These are phyloP conservation scores for Gymnocypris eckloni DNA, from an alignment of 2,797 vertebrate species.

Conservation along the genomic window DNA sequence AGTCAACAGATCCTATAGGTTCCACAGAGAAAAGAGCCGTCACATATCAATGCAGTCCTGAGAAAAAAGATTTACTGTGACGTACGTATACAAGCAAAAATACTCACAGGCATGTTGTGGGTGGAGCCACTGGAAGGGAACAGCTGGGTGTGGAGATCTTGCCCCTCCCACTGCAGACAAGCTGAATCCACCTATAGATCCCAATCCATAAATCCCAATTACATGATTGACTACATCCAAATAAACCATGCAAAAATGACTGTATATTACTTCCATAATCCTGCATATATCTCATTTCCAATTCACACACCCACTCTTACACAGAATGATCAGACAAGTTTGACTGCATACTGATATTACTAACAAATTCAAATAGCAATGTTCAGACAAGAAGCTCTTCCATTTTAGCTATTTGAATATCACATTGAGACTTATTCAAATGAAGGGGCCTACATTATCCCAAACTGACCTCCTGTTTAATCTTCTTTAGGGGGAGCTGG, in stretches of 20 bases:
- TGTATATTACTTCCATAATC: neutral
- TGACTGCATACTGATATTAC: constrained; percentile 35
- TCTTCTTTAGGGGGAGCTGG: constrained; percentile 92
- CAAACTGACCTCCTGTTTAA: constrained; percentile 92
- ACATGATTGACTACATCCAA: neutral
- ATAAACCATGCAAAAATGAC: constrained; percentile 4
- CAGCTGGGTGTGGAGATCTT: constrained; percentile 88
- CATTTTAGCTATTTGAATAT: constrained; percentile 44
- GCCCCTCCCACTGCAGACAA: constrained; percentile 93
- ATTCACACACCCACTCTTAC: neutral
- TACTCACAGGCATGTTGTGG: constrained; percentile 90
- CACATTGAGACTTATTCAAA: constrained; percentile 40
- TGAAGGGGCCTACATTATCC: neutral
- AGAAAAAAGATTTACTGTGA: neutral
- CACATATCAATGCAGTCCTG: constrained; percentile 24
- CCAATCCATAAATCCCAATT: constrained; percentile 48
- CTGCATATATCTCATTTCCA: neutral
- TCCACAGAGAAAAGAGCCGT: constrained; percentile 10
- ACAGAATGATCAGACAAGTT: constrained; percentile 4
- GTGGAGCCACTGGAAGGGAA: constrained; percentile 82
- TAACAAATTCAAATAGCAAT: constrained; percentile 44
- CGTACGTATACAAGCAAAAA: neutral
- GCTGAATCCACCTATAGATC: constrained; percentile 86
- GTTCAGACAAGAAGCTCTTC: constrained; percentile 27
- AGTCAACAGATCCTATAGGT: constrained; percentile 88